Evolutionary conservation across 30 jellyfish, hydroid and myxozoan species (phyloP), one percentile per base, ranked within the genome.

Genomic region (Rhopilema esculentum): DNA sequence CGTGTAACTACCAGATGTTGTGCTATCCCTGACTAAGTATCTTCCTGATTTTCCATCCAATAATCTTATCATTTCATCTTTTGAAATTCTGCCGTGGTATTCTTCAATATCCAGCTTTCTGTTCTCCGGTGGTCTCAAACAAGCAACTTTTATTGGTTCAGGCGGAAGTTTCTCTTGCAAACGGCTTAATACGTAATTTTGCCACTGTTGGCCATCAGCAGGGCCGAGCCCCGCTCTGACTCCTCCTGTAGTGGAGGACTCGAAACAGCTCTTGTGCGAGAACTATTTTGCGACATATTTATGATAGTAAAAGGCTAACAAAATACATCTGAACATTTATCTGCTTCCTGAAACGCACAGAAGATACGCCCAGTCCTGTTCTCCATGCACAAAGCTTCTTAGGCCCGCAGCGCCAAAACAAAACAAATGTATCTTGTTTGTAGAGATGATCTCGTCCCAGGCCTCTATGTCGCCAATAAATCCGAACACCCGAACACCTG

Each of bases 111-210:
- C 50, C 72, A 89, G 79, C 20, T 48, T 66, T 40, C 97, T 94
- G 79, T 88, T 88, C 62, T 81, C 96, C 31, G 97, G 97, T 68
- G 98, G 97, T 21, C 97, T 26, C 72, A 88, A 68, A 63, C 98
- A 93, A 17, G 98, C 98, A 6, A 93, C 98, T 73, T 75, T 93
- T 9, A 93, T 93, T 19, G 98, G 98, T 50, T 82, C 98, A 15
- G 96, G 97, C 23, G 85, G 80, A 23, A 97, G 93, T 52, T 93
- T 93, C 70, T 93, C 97, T 72, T 84, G 96, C 74, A 93, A 75
- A 21, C 98, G 91, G 75, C 83, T 80, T 48, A 93, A 57, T 0
- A 87, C 88, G 25, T 87, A 78, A 31, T 68, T 67, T 32, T 77
- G 96, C 96, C 96, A 87, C 50, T 84, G 86, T 66, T 79, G 87